A percentile compares a stretch with the other conserved stretches of the same genome.
These are phyloP conservation scores for Tholera decimalis DNA, from an alignment of 2,888 invertebrate species.

Conservation along the genomic window DNA sequence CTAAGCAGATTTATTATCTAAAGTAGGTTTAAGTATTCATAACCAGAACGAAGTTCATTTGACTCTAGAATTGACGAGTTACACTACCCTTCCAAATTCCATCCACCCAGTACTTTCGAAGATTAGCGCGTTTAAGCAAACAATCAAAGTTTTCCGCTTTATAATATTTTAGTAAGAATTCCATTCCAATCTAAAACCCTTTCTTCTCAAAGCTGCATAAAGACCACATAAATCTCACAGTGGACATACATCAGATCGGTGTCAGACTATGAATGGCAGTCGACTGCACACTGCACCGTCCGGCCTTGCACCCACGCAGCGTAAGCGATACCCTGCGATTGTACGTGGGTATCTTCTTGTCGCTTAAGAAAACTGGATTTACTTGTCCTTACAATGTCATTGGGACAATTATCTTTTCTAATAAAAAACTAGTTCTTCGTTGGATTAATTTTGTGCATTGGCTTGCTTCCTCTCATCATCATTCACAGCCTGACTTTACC, in stretches of 20 bases:
- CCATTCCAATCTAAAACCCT: too few species aligned
- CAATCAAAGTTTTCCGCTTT: too few species aligned
- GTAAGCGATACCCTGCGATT: conserved; percentile 53
- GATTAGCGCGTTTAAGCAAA: too few species aligned
- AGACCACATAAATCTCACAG: conserved; percentile 3
- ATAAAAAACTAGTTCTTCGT: not conserved
- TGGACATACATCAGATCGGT: conserved; percentile 30
- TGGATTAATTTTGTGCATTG: rapidly evolving
- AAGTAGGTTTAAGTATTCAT: not conserved
- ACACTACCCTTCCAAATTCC: too few species aligned
- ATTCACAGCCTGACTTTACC: too few species aligned
- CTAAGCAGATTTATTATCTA: not conserved
- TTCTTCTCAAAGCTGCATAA: not conserved
- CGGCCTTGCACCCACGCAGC: conserved; percentile 71
- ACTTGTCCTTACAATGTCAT: conserved; percentile 35
- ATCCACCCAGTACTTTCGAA: too few species aligned
- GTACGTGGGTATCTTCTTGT: conserved; percentile 46
- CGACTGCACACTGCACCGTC: conserved; percentile 49
- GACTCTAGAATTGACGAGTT: not conserved
- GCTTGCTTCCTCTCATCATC: too few species aligned
- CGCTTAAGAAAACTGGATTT: conserved; percentile 44
- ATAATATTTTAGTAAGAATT: too few species aligned
- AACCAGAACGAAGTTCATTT: not conserved
- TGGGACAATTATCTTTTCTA: not conserved
- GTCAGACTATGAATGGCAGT: conserved; percentile 59